Evolutionary conservation across 2,797 vertebrate genomes (phyloP).

Genomic region (Threskiornis aethiopicus): DNA sequence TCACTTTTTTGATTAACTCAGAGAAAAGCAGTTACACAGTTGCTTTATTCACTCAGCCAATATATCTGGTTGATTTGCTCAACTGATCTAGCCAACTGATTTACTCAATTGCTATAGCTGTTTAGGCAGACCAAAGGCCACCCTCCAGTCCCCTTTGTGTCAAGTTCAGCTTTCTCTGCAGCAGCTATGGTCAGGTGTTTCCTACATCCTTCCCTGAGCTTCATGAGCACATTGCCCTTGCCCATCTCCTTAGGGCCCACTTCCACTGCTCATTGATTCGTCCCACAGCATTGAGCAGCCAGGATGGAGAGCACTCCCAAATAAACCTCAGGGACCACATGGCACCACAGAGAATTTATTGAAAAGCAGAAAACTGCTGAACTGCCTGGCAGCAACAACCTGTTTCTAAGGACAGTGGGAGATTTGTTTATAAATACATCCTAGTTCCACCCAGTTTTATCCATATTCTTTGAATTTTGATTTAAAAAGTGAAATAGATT

Average conservation of each 20-base stretch:
- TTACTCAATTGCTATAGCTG: background rate
- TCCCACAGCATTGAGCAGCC: background rate
- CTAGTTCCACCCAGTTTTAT: background rate
- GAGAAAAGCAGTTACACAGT: background rate
- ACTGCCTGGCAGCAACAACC: background rate
- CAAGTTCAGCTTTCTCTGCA: background rate
- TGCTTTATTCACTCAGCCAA: background rate
- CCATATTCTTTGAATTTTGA: background rate
- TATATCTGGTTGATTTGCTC: background rate
- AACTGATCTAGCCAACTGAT: background rate
- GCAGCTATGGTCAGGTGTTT: background rate
- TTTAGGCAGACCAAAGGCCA: background rate
- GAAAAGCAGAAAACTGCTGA: background rate
- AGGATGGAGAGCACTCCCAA: background rate
- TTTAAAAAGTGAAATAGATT: background rate
- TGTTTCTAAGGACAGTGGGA: background rate
- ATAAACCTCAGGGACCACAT: background rate
- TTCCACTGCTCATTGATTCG: background rate
- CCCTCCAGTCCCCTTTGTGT: background rate
- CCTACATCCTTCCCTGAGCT: too few relatives aligned
- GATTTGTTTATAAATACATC: background rate
- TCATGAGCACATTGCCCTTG: background rate
- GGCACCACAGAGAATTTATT: background rate
- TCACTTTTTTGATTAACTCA: background rate
- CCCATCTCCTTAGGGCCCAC: background rate